Conservation (phyloP, 2,113 vertebrate genomes). For the Misgurnus anguillicaudatus region DNA sequence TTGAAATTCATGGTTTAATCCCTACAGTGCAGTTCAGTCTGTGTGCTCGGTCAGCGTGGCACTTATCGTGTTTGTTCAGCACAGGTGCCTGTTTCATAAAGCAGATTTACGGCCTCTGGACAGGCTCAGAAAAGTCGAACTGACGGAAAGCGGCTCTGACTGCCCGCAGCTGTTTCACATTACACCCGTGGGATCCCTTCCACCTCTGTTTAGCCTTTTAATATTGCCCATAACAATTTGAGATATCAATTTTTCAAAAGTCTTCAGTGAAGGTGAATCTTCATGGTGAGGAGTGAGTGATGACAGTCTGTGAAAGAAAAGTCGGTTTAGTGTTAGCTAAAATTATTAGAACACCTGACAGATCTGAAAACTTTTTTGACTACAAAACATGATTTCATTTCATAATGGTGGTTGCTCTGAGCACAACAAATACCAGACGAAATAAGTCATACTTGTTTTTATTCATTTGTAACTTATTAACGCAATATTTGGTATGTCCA, state of each 20-base stretch:
- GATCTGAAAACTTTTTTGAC: too few species aligned
- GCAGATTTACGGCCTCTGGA: constrained; percentile 26
- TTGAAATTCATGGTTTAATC: constrained; percentile 15
- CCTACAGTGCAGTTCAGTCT: not conserved
- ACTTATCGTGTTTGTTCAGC: constrained; percentile 31
- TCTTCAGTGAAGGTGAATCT: not conserved
- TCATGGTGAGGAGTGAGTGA: not conserved
- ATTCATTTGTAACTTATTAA: too few species aligned
- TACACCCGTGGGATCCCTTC: not conserved
- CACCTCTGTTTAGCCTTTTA: constrained; percentile 4
- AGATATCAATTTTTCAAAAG: not conserved
- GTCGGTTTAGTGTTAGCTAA: too few species aligned
- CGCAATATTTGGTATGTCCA: too few species aligned
- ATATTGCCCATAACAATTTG: not conserved
- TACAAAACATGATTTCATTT: too few species aligned
- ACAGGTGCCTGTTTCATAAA: constrained; percentile 37
- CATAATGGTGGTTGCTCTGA: too few species aligned
- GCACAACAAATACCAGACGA: too few species aligned
- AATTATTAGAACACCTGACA: too few species aligned
- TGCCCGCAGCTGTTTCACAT: constrained; percentile 14
- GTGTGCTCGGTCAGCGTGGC: not conserved
- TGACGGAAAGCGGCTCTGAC: not conserved
- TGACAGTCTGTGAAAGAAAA: too few species aligned
- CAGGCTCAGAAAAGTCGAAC: not conserved
- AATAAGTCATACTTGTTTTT: too few species aligned